phyloP scores from a whole-genome alignment of 2,888 invertebrate genomes.

The Cosmorhoe ocellata region DNA sequence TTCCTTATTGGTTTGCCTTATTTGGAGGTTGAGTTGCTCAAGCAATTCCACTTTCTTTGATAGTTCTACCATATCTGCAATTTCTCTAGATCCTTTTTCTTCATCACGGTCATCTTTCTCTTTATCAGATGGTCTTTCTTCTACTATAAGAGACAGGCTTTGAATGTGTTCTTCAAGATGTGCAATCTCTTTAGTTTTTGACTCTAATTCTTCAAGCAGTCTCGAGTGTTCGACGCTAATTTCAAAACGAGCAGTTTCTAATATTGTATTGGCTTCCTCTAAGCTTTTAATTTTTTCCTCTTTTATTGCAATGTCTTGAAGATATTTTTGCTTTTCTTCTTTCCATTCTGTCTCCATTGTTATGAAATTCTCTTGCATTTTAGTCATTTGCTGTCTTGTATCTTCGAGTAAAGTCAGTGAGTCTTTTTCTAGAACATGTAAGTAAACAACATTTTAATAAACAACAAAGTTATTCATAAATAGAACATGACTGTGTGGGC shows the following conservation, averaged over 20 bases:
- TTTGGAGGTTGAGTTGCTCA: constrained; percentile 76
- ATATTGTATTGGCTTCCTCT: constrained; percentile 80
- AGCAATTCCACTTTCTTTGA: constrained; percentile 78
- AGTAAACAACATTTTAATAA: not conserved
- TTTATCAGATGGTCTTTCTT: constrained; percentile 41
- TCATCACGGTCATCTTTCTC: constrained; percentile 71
- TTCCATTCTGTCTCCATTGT: constrained; percentile 87
- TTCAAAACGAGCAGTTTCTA: constrained; percentile 74
- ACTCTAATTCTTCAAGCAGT: constrained; percentile 77
- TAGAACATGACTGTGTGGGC: not conserved
- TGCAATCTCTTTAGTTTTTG: constrained; percentile 69
- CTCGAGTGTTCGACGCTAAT: constrained; percentile 80
- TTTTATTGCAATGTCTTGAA: constrained; percentile 80
- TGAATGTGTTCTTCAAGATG: constrained; percentile 61
- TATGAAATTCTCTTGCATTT: constrained; percentile 90
- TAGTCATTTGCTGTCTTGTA: constrained; percentile 90
- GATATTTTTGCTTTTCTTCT: constrained; percentile 83
- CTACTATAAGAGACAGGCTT: constrained; percentile 40
- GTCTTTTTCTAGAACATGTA: constrained; percentile 80
- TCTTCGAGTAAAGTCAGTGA: constrained; percentile 89
- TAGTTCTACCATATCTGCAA: constrained; percentile 67
- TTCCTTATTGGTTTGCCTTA: constrained; percentile 79
- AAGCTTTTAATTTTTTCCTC: constrained; percentile 80
- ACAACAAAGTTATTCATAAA: not conserved
- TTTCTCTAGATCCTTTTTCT: constrained; percentile 83